phyloP scores from a whole-genome alignment of 2,888 invertebrate species.

The Stenodema calcarata region DNA sequence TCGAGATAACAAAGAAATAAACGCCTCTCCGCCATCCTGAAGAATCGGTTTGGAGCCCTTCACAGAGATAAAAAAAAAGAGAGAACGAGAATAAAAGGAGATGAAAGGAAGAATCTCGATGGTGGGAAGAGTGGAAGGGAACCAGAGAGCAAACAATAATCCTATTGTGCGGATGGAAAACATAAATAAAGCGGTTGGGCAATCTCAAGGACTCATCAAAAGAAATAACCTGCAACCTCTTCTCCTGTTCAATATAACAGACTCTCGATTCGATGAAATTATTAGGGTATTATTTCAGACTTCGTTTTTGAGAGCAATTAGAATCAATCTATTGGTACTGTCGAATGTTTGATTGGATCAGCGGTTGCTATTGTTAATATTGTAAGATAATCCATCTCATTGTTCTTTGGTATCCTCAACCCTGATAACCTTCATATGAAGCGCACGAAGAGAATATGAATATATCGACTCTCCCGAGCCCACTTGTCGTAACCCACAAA shows the following conservation, averaged over 20 bases:
- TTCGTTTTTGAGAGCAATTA: too few species aligned
- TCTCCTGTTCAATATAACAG: background rate
- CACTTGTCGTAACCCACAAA: too few species aligned
- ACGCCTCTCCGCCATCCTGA: constrained; percentile 3
- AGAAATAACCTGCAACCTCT: background rate
- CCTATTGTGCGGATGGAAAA: constrained; percentile 17
- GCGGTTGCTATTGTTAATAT: too few species aligned
- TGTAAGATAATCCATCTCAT: too few species aligned
- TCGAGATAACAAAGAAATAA: constrained; percentile 29
- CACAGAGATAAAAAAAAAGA: background rate
- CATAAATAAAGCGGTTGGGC: background rate
- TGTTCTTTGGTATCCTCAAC: too few species aligned
- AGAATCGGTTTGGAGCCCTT: constrained; percentile 10
- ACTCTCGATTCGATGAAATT: background rate
- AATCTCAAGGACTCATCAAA: background rate
- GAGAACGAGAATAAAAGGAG: background rate
- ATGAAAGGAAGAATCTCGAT: background rate
- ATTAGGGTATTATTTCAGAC: background rate
- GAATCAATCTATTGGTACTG: too few species aligned
- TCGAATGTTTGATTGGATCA: too few species aligned
- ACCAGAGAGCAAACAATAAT: background rate
- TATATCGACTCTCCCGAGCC: too few species aligned
- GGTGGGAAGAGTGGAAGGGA: background rate
- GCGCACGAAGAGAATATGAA: too few species aligned
- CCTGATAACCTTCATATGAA: too few species aligned